Evolutionary conservation across 2,113 vertebrate species (phyloP), one percentile per base, ranked within the genome.

Genomic region (Zosterops borbonicus): DNA sequence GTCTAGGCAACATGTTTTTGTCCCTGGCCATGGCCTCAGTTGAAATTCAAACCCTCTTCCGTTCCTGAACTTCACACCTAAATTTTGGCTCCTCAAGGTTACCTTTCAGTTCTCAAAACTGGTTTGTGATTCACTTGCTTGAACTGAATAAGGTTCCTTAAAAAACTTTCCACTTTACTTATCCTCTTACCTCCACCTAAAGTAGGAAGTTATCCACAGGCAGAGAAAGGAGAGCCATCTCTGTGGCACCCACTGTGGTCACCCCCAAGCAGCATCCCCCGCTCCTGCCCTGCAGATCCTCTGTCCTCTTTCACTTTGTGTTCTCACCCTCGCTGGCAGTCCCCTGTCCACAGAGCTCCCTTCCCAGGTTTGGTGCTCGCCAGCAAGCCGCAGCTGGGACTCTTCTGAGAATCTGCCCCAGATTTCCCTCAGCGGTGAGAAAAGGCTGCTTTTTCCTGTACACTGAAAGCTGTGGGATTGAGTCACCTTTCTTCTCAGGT

Each of bases 351-450:
- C 1, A 2, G 41, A 29, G 19, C 29, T 60, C 42, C 77, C 73
- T 50, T 29, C 47, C 50, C 16, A 50, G 11, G 7, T 52, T 46
- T 77, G 64, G 23, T 2, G 2, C 20, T 74, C 65, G 59, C 42
- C 90, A 91, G 60, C 82, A 75, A 95, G 81, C 44, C 93, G 58
- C 31, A 64, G 55, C 28, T 74, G 41, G 35, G 56, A 87, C 60
- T 91, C 49, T 87, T 82, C 64, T 47, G 56, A 89, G 84, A 95
- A 94, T n/a, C 39, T 71, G 52, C 52, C 77, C 47, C 60, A 67
- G 42, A 31, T 59, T 87, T 84, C 77, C 62, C 62, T 71, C 65
- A 90, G 53, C 62, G 75, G 31, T 52, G 35, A 89, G 65, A 82
- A 89, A 67, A 92, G 4, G 33, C 56, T 75, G 47, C 35, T 42